Evolutionary conservation across 2,888 invertebrate genomes (phyloP), one percentile per base, ranked within the genome.

Genomic region (Octonoba sinensis): DNA sequence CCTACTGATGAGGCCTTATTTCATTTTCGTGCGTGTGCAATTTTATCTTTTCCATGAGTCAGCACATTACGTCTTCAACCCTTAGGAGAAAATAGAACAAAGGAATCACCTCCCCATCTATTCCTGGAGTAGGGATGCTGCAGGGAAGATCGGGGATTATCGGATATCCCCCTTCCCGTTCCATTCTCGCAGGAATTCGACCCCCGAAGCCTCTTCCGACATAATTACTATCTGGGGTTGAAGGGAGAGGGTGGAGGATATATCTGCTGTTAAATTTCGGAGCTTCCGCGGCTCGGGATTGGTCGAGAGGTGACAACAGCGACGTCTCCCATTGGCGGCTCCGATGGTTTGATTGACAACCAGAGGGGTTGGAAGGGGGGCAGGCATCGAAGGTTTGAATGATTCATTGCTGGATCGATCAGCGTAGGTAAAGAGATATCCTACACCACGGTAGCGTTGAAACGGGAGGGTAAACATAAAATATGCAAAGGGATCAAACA

Each of bases 261-360:
- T 51, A 77, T 77, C 66, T 51, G 72, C 76, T 76, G 60, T 79
- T 79, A 79, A 67, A 66, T 72, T 81, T 69, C 56, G 44, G 73
- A 36, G 54, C 73, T 69, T 54, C 59, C 27, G 20, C 60, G 46
- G 54, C 59, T 46, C 51, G 69, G 62, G 54, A 77, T 73, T 67
- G 72, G 72, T 60, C 54, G 69, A 67, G 49, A 81, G 79, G 79
- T 73, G 73, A 81, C 79, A 73, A 79, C 67, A 69, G 79, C 49
- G 64, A 60, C 73, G 73, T 62, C 73, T 81, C 62, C 79, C 64
- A 73, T 81, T 81, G 79, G 79, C 79, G 79, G 79, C 79, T 78
- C 54, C 60, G 66, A 51, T 60, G 72, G 54, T 49, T 56, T 66
- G 79, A 81, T 73, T 81, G 79, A 73, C 79, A 81, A 69, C 56